Conservation (phyloP, 23 tunicate species). For the Diplosoma virens region DNA sequence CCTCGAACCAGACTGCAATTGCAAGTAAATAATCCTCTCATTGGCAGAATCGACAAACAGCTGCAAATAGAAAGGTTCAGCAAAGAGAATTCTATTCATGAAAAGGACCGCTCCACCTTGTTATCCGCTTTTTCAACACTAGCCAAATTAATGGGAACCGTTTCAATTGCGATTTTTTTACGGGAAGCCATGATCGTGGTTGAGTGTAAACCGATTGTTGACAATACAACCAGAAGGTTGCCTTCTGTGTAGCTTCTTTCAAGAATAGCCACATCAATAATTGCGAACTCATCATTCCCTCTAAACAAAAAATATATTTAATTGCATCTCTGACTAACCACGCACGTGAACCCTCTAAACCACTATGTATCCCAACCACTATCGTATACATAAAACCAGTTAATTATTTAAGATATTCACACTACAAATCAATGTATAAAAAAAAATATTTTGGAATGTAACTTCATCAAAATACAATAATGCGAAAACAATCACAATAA, state of each 20-base stretch:
- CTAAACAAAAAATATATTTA: too few relatives aligned
- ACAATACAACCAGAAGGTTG: constrained; percentile 44
- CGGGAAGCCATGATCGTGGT: constrained; percentile 5
- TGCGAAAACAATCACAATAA: too few relatives aligned
- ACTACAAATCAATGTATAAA: too few relatives aligned
- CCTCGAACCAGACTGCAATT: constrained; percentile 28
- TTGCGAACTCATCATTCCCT: constrained; percentile 26
- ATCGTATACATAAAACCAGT: too few relatives aligned
- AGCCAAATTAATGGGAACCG: constrained; percentile 1
- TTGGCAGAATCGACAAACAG: constrained; percentile 24
- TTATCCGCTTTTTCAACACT: not conserved
- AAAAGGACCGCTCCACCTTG: constrained; percentile 8
- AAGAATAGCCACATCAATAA: constrained; percentile 34
- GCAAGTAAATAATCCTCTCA: constrained; percentile 30
- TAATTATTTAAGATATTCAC: too few relatives aligned
- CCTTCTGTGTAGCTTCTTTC: constrained; percentile 70
- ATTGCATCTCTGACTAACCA: too few relatives aligned
- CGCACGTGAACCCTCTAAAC: too few relatives aligned
- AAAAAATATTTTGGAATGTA: too few relatives aligned
- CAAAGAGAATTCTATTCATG: too few relatives aligned
- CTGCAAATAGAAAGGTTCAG: too few relatives aligned
- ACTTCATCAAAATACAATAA: too few relatives aligned
- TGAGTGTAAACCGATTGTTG: constrained; percentile 24
- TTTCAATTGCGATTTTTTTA: constrained; percentile 10
- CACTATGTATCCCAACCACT: too few relatives aligned